These are phyloP conservation scores for Drosophila eugracilis DNA, from an alignment of 1,140 invertebrate species.

Conservation along the genomic window DNA sequence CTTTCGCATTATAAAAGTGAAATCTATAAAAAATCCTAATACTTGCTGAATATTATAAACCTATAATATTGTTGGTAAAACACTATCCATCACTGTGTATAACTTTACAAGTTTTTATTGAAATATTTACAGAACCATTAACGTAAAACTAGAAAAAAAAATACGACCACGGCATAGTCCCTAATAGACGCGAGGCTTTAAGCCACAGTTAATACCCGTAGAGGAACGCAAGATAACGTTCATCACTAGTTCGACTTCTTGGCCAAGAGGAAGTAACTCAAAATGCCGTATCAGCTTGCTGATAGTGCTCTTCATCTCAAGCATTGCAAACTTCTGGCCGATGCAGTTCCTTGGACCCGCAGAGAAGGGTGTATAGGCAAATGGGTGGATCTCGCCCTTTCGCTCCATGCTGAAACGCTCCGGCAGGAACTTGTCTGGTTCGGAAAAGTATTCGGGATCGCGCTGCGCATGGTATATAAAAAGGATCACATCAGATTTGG, in stretches of 20 bases:
- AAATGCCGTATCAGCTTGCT: slow-evolving; percentile 84
- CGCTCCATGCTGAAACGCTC: slow-evolving; percentile 87
- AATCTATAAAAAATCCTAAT: not conserved
- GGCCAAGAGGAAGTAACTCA: slow-evolving; percentile 72
- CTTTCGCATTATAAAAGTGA: not conserved
- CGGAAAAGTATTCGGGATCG: slow-evolving; percentile 86
- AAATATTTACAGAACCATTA: slow-evolving; percentile 24
- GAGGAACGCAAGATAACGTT: slow-evolving; percentile 70
- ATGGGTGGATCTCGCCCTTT: slow-evolving; percentile 84
- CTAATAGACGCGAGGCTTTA: slow-evolving; percentile 66
- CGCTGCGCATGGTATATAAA: slow-evolving; percentile 85
- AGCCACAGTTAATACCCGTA: slow-evolving; percentile 70
- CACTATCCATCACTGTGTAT: not conserved
- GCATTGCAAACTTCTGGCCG: slow-evolving; percentile 92
- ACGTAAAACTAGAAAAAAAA: slow-evolving; percentile 24
- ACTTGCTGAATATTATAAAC: no score
- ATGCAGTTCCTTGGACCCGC: slow-evolving; percentile 88
- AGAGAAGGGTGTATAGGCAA: slow-evolving; percentile 88
- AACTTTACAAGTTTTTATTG: slow-evolving; percentile 18
- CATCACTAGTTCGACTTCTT: slow-evolving; percentile 53
- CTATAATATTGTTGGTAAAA: no score
- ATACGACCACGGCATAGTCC: not conserved
- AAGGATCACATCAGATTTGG: slow-evolving; percentile 78
- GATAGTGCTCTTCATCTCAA: slow-evolving; percentile 89
- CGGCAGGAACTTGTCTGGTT: slow-evolving; percentile 88